Conservation (phyloP, 2,113 vertebrate genomes). For the Sylvilagus bachmani region DNA sequence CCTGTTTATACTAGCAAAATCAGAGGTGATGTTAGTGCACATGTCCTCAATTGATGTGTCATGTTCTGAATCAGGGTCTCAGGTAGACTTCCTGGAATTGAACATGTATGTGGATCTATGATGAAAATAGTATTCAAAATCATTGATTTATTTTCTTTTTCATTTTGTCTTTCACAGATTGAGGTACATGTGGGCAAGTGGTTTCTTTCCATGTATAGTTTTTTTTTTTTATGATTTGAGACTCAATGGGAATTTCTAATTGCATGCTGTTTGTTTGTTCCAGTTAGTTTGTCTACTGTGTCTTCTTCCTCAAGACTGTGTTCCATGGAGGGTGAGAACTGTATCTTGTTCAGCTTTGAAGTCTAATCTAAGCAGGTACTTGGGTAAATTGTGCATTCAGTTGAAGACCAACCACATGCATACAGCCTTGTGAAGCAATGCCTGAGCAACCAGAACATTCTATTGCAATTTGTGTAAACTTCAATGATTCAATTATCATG, state of each 20-base stretch:
- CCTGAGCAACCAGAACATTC: conserved; percentile 60
- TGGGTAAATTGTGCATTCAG: background rate
- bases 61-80: background rate
- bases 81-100: background rate
- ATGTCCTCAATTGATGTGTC: background rate
- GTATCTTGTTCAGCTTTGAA: background rate
- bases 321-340: background rate
- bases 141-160: background rate
- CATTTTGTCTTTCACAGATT: background rate
- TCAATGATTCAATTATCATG: conserved; percentile 66
- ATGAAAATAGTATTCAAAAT: conserved; percentile 11
- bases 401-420: conserved; percentile 22
- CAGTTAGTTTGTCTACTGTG: background rate
- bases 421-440: background rate
- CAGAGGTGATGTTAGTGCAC: background rate
- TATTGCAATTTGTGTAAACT: conserved; percentile 57
- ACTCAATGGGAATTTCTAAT: background rate
- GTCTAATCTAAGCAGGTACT: background rate
- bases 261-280: background rate
- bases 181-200: background rate
- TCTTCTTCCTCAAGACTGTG: background rate
- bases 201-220: background rate
- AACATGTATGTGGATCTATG: background rate
- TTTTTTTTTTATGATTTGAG: background rate
- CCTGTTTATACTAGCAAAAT: background rate